phyloP scores from a whole-genome alignment of 1,140 invertebrate genomes.

The Orussus abietinus region DNA sequence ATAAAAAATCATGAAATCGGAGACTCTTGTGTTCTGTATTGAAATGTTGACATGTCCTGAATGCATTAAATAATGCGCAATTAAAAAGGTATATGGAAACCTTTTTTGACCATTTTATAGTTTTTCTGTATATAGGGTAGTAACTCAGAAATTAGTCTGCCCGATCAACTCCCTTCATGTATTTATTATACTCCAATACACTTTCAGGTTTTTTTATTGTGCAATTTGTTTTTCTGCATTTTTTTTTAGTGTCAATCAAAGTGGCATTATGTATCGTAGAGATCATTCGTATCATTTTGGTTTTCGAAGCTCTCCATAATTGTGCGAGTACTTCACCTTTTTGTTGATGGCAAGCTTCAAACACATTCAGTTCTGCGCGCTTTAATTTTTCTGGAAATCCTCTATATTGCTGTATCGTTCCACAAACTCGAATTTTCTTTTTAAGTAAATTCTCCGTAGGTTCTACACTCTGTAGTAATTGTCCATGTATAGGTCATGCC shows the following conservation, averaged over 20 bases:
- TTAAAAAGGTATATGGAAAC: slow-evolving; percentile 11
- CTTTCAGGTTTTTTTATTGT: slow-evolving; percentile 13
- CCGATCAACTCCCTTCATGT: slow-evolving; percentile 17
- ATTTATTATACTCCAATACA: slow-evolving; percentile 17
- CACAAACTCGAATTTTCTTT: background rate
- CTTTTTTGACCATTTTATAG: slow-evolving; percentile 16
- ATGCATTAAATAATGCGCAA: slow-evolving; percentile 15
- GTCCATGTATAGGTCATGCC: slow-evolving; percentile 6
- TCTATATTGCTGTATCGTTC: background rate
- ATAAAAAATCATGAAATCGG: slow-evolving; percentile 13
- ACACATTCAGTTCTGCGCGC: slow-evolving; percentile 1
- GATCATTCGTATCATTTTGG: slow-evolving; percentile 11
- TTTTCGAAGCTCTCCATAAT: slow-evolving; percentile 1
- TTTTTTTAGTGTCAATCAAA: slow-evolving; percentile 12
- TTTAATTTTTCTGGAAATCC: slow-evolving; percentile 2
- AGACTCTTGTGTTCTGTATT: slow-evolving; percentile 9
- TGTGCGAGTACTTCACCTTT: slow-evolving; percentile 2
- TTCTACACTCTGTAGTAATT: slow-evolving; percentile 1
- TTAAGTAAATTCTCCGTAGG: slow-evolving; percentile 1
- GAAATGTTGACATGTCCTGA: slow-evolving; percentile 7
- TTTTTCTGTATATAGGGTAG: slow-evolving; percentile 10
- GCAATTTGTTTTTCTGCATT: slow-evolving; percentile 11
- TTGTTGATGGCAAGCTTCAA: slow-evolving; percentile 1
- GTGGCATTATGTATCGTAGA: slow-evolving; percentile 14
- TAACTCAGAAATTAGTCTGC: slow-evolving; percentile 16